Evolutionary conservation across 2,797 vertebrate genomes (phyloP).

Genomic region (Clarias pachynema): DNA sequence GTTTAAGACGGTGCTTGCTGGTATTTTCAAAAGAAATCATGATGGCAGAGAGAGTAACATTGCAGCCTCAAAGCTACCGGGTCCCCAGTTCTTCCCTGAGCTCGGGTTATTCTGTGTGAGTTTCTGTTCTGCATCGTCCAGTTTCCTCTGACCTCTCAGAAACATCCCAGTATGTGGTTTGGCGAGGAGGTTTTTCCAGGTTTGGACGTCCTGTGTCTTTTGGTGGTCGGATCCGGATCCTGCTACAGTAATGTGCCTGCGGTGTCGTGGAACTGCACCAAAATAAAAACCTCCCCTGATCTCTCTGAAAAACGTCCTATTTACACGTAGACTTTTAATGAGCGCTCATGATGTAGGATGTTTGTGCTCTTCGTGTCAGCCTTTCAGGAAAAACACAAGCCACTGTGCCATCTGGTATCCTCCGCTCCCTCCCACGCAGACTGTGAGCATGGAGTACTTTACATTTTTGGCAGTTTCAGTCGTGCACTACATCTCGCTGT

Average conservation of each 20-base stretch:
- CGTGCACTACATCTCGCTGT: background rate
- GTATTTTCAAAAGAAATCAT: background rate
- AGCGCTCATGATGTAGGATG: background rate
- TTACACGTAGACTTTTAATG: background rate
- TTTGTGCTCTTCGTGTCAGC: background rate
- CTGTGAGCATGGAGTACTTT: background rate
- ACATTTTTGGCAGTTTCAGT: background rate
- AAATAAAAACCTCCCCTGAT: background rate
- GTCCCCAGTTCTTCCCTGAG: background rate
- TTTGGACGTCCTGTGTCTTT: background rate
- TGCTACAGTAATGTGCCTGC: too few species aligned
- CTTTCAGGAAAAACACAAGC: background rate
- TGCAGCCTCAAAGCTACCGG: background rate
- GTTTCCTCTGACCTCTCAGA: background rate
- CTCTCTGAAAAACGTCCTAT: background rate
- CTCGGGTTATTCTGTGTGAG: background rate
- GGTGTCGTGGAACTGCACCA: background rate
- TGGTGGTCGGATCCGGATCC: background rate
- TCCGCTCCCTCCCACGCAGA: background rate
- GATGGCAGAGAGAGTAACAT: background rate
- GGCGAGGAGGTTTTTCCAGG: background rate
- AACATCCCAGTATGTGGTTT: background rate
- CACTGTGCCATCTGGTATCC: background rate
- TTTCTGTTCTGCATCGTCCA: background rate
- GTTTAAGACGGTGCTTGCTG: background rate